Conservation (phyloP, 2,797 vertebrate species). For the Ctenopoma multispine region DNA sequence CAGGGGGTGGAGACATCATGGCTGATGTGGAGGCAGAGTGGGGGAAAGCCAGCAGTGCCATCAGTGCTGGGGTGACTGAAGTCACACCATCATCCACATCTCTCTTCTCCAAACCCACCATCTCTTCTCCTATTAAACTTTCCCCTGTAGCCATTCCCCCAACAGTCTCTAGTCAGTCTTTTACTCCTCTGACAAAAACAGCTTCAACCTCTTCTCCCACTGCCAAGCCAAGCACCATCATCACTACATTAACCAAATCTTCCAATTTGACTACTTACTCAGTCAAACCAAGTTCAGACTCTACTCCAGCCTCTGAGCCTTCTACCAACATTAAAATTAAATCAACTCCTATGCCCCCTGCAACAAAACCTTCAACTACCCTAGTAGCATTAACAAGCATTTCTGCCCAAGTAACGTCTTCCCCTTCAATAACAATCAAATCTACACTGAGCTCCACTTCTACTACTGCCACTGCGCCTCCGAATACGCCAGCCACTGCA, state of each 20-base stretch:
- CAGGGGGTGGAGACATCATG: conserved; percentile 95
- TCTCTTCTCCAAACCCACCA: conserved; percentile 58
- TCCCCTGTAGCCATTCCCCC: conserved; percentile 32
- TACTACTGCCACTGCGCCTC: conserved; percentile 40
- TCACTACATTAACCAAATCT: conserved; percentile 64
- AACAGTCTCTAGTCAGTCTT: conserved; percentile 11
- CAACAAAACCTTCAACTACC: conserved; percentile 51
- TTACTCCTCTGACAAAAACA: conserved; percentile 34
- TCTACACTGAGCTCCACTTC: conserved; percentile 40
- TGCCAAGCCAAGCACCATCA: conserved; percentile 48
- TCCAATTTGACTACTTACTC: conserved; percentile 58
- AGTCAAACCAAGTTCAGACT: conserved; percentile 55
- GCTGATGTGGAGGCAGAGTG: conserved; percentile 94
- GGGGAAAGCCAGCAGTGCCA: conserved; percentile 80
- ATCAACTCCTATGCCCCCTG: conserved; percentile 31
- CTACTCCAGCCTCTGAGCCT: conserved; percentile 16
- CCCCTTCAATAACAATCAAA: conserved; percentile 41
- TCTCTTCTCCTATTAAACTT: conserved; percentile 60
- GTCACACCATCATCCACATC: conserved; percentile 53
- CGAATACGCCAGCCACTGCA: conserved; percentile 32
- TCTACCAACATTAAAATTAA: conserved; percentile 35
- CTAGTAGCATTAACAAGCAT: conserved; percentile 34
- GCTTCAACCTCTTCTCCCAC: conserved; percentile 37
- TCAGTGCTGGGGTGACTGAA: conserved; percentile 69
- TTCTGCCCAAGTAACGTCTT: conserved; percentile 51